Evolutionary conservation across 2,888 invertebrate genomes (phyloP).

Genomic region (Ariolimax columbianus): DNA sequence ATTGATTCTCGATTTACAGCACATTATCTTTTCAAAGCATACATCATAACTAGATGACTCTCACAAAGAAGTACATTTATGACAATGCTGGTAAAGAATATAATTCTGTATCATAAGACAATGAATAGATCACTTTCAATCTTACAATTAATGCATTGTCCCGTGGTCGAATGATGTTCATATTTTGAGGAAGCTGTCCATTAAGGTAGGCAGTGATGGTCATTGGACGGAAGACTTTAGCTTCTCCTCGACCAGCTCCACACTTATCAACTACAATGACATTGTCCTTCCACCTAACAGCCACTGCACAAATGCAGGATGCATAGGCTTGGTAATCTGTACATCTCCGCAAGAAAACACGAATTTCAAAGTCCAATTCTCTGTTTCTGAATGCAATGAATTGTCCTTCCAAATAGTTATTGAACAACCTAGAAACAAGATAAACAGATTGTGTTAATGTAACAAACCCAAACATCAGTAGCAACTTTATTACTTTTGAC

Average conservation of each 20-base stretch:
- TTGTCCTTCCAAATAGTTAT: slow-evolving; percentile 69
- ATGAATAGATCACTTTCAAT: background rate
- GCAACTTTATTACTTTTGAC: too few species aligned
- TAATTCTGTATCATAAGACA: background rate
- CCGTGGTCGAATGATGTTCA: slow-evolving; percentile 56
- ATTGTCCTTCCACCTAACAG: slow-evolving; percentile 65
- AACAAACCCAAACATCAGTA: too few species aligned
- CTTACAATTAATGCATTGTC: slow-evolving; percentile 63
- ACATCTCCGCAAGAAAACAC: slow-evolving; percentile 58
- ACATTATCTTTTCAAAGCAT: too few species aligned
- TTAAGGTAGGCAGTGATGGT: slow-evolving; percentile 59
- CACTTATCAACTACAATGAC: slow-evolving; percentile 68
- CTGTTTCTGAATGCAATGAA: slow-evolving; percentile 65
- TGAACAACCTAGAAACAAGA: slow-evolving; percentile 20
- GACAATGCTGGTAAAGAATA: too few species aligned
- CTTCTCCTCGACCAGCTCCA: slow-evolving; percentile 51
- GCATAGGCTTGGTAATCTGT: slow-evolving; percentile 48
- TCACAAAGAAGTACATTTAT: too few species aligned
- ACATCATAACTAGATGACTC: background rate
- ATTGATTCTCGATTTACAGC: too few species aligned
- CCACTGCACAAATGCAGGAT: slow-evolving; percentile 69
- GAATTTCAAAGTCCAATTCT: slow-evolving; percentile 53
- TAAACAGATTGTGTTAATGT: background rate
- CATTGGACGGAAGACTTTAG: slow-evolving; percentile 47
- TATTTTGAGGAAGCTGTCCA: slow-evolving; percentile 61